These are phyloP conservation scores for Pampus argenteus DNA, from an alignment of 2,797 vertebrate genomes.

Conservation along the genomic window DNA sequence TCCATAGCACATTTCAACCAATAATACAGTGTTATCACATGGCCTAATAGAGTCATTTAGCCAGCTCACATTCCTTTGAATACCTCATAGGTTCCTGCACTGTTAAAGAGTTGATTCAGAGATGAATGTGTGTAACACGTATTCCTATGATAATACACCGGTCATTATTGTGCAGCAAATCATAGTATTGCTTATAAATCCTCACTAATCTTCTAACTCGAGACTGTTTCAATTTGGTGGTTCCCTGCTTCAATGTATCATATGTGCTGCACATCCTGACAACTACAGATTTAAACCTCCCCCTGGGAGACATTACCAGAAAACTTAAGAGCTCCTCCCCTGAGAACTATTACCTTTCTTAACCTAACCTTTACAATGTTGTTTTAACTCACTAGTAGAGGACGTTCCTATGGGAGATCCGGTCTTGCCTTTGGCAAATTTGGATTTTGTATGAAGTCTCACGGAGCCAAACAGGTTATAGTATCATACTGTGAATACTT, in stretches of 20 bases:
- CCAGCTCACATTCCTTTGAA: conserved; percentile 42
- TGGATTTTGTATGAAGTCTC: neutral
- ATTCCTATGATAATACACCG: neutral
- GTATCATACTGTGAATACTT: neutral
- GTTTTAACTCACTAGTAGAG: conserved; percentile 5
- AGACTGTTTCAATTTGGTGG: neutral
- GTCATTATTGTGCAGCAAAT: conserved; percentile 27
- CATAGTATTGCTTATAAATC: conserved; percentile 32
- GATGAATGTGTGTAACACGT: too few relatives aligned
- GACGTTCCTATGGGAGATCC: conserved; percentile 15
- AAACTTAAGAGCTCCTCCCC: conserved; percentile 33
- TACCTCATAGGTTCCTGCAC: conserved; percentile 26
- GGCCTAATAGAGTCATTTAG: conserved; percentile 52
- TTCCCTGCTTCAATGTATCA: conserved; percentile 2
- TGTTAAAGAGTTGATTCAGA: conserved; percentile 14
- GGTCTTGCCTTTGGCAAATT: conserved; percentile 12
- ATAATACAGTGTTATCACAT: conserved; percentile 34
- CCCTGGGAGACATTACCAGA: conserved; percentile 41
- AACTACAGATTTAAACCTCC: conserved; percentile 28
- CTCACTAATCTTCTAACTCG: conserved; percentile 36
- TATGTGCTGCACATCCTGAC: conserved; percentile 22
- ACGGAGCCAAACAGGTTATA: neutral
- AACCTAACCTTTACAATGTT: conserved; percentile 37
- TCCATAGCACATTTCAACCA: conserved; percentile 44
- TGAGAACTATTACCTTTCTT: conserved; percentile 22